Conservation (phyloP, 2,888 invertebrate species). For the Polia nebulosa region DNA sequence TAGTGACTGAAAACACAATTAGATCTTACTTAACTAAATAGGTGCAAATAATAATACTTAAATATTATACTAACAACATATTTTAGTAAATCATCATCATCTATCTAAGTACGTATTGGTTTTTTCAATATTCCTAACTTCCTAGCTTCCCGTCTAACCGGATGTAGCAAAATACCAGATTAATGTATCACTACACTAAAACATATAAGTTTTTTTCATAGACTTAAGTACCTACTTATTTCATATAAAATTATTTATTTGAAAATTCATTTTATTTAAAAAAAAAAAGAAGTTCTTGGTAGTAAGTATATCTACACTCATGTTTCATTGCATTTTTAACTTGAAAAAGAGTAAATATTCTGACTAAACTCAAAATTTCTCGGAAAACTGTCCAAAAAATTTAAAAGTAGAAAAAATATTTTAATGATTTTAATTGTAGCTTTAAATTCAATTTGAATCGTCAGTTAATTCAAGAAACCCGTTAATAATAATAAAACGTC, state of each 20-base stretch:
- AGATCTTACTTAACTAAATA: not conserved
- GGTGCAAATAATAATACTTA: too few species aligned
- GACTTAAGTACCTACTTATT: not conserved
- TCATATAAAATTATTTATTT: not conserved
- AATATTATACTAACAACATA: too few species aligned
- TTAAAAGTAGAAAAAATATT: not conserved
- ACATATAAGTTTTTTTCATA: not conserved
- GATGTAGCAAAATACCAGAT: not conserved
- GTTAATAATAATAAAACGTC: slow-evolving; percentile 1
- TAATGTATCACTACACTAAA: not conserved
- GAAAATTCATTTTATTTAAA: too few species aligned
- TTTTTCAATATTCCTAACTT: not conserved
- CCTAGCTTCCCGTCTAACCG: not conserved
- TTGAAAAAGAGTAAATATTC: not conserved
- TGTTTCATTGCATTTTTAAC: too few species aligned
- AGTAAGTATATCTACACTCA: too few species aligned
- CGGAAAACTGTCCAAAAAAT: not conserved
- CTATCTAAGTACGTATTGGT: too few species aligned
- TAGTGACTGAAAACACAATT: not conserved
- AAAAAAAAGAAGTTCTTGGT: too few species aligned
- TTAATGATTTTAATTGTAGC: not conserved
- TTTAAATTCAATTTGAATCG: not conserved
- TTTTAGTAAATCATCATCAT: too few species aligned
- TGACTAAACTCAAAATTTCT: not conserved
- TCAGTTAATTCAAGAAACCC: not conserved